Evolutionary conservation across 1,140 invertebrate genomes (phyloP), one percentile per base, ranked within the genome.

Genomic region (Cherax quadricarinatus): DNA sequence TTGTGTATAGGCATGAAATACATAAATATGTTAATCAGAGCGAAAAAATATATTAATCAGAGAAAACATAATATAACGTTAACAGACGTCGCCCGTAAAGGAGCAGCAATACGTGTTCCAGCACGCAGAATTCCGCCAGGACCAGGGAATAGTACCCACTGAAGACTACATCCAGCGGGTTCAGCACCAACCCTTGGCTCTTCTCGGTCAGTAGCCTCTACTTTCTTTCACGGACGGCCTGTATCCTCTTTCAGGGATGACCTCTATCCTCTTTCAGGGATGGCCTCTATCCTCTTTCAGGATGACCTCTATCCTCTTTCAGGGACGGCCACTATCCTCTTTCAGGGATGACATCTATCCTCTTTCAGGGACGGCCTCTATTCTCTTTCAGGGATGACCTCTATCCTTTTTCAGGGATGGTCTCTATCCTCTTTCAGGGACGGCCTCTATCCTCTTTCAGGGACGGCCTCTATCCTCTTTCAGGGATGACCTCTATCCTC

Each of bases 101-200:
- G 21, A 73, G 1, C 85, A 86, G 10, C 70, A 75, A 12, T 48
- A 21, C 21, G 85, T 41, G 10, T 86, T 86, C 70, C 75, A 30
- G 1, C 60, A 53, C 3, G 85, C 85, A 12, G 62, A 86, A n/a
- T 75, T 86, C 30, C 41, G 85, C 7, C 85, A 86, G n/a, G 85
- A 86, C 73, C 85, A 24, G n/a, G 85, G 85, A 3, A 78, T 86
- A 10, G 70, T 86, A 0, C 85, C 85, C 3, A n/a, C 60, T 3
- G 60, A 70, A 4, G 60, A 73, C 2, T 75, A 75, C 51, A 78
- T 86, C n/a, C 21, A 70, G 49, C 30, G 16, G n/a, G 66, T 78
- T 2, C 24, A 78, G 18, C 48, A 21, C n/a, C 41, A 75, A 16
- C 66, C 85, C 49, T n/a, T 86, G 4, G 85, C 70, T 7, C 66